Base-by-base conservation (phyloP, 2,797 vertebrate genomes). In the Hippoglossus hippoglossus region DNA sequence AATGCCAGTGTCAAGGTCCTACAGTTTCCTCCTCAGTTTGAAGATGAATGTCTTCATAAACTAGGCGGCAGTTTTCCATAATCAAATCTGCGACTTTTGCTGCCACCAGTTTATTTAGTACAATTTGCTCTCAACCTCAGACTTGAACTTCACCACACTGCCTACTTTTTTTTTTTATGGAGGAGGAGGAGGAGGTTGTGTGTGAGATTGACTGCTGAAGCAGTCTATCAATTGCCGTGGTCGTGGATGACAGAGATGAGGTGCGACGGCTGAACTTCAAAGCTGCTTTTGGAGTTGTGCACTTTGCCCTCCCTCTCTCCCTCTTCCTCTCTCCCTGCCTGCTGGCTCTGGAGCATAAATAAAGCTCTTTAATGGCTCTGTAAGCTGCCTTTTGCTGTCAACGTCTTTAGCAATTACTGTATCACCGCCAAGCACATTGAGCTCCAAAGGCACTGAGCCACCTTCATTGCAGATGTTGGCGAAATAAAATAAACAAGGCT, bases 331-430 rank as follows among this genome's bases (percentile, higher is more conserved):
- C 79, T 64, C 85, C 79, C 75, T 79, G 83, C 81, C 87, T 85
- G 73, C 86, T 89, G 82, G 82, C 84, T 88, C 84, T 71, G 77
- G 85, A 90, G 90, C 93, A 93, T 94, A 94, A 94, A 94, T 94
- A 94, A 93, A 93, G 88, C 90, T 83, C 83, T 91, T 91, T 94
- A 94, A 94, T 94, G 90, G 91, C 85, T 89, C 92, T 86, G 89
- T 92, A 92, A 93, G 92, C 92, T 90, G 92, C 91, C 81, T 93
- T 91, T 90, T 76, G 90, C 94, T 93, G 94, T 93, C 93, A 94
- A 88, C 90, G 81, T 93, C 92, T 93, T 94, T 90, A 90, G 90
- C 92, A 93, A 94, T 94, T 93, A 93, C 90, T 87, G 91, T 89
- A 88, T 90, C 82, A 71, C 82, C 25, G 75, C 81, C 88, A 88